Evolutionary conservation across 1,140 invertebrate species (phyloP).

Genomic region (Drosophila orena): DNA sequence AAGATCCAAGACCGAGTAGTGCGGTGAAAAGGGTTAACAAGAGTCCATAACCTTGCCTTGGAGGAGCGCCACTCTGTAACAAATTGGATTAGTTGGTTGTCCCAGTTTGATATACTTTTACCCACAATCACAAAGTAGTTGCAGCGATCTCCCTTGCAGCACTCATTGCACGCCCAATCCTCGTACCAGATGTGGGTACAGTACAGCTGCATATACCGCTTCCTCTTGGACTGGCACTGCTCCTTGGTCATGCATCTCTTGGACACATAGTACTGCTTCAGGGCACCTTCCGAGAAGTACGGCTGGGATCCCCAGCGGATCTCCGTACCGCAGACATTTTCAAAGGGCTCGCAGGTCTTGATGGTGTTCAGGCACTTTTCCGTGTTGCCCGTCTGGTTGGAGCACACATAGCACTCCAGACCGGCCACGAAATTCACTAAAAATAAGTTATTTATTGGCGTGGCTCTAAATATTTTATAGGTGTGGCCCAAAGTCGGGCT

Average conservation of each 20-base stretch:
- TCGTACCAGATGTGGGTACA: conserved; percentile 99
- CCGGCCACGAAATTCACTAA: conserved; percentile 86
- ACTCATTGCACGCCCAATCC: conserved; percentile 99
- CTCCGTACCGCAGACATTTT: conserved; percentile 95
- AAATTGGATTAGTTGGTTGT: background rate
- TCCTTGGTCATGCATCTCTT: conserved; percentile 94
- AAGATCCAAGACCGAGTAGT: conserved; percentile 23
- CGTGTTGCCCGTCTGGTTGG: conserved; percentile 95
- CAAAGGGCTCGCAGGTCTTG: conserved; percentile 93
- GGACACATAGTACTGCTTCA: conserved; percentile 97
- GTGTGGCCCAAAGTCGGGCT: conserved; percentile 46
- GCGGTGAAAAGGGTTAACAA: conserved; percentile 6
- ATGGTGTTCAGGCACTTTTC: conserved; percentile 97
- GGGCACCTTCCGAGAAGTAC: conserved; percentile 96
- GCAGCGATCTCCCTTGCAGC: conserved; percentile 97
- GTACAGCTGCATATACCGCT: conserved; percentile 88
- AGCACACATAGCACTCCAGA: conserved; percentile 98
- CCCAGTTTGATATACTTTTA: conserved; percentile 40
- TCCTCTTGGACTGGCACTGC: conserved; percentile 90
- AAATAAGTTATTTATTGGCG: background rate
- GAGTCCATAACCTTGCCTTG: background rate
- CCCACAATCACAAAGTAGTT: conserved; percentile 99
- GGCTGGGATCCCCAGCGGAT: conserved; percentile 96
- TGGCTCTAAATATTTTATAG: conserved; percentile 26
- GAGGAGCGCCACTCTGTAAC: conserved; percentile 55